These are phyloP conservation scores for Theropithecus gelada DNA, from an alignment of 2,113 vertebrate species.

Conservation along the genomic window DNA sequence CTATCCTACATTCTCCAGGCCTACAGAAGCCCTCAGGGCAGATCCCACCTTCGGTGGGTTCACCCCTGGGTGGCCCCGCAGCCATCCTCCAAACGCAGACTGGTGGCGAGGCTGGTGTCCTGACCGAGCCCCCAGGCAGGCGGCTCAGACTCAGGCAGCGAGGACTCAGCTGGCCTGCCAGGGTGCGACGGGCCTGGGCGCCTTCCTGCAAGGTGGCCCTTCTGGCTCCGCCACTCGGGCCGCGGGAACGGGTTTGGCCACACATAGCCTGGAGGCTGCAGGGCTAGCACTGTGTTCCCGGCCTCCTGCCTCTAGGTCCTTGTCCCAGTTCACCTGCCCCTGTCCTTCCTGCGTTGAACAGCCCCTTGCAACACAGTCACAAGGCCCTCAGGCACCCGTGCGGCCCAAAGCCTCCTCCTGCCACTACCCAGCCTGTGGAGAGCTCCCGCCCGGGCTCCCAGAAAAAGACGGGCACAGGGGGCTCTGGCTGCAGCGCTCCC, in stretches of 20 bases:
- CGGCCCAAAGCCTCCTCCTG: background rate
- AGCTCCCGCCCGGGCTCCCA: background rate
- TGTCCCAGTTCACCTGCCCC: background rate
- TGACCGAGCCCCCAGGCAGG: too few relatives aligned
- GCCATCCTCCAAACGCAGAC: too few relatives aligned
- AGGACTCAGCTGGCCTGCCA: background rate
- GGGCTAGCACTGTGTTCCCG: fast-evolving
- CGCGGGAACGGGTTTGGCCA: background rate
- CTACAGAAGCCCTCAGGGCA: too few relatives aligned
- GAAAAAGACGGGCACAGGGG: background rate
- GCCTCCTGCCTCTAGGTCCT: background rate
- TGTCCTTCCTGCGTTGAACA: background rate
- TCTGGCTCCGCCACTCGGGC: background rate
- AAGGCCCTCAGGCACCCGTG: background rate
- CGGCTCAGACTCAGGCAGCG: background rate
- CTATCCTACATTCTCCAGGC: background rate
- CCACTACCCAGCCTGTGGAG: fast-evolving
- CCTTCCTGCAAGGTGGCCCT: background rate
- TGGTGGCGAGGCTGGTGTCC: background rate
- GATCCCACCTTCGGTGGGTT: background rate
- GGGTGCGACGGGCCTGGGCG: fast-evolving
- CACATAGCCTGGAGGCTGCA: background rate
- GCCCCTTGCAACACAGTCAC: background rate
- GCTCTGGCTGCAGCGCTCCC: background rate
- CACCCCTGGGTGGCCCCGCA: background rate